Conservation (phyloP, 2,888 invertebrate genomes). For the Branchipolynoe longqiensis region DNA sequence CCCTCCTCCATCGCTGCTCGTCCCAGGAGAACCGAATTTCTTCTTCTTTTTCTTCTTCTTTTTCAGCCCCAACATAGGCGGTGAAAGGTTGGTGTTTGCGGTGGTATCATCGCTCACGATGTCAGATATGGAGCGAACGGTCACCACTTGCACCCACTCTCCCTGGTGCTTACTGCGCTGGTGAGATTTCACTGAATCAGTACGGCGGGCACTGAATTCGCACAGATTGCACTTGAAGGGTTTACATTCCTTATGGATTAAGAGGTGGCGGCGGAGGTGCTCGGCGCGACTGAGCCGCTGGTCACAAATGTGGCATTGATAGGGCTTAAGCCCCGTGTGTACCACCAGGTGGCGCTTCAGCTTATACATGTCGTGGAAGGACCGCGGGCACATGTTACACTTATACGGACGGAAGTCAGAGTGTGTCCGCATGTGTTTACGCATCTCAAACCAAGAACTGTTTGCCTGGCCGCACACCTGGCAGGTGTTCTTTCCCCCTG, state of each 20-base stretch:
- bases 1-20: background rate
- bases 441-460: conserved; percentile 44
- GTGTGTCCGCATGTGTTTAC: conserved; percentile 66
- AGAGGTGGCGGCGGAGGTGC: conserved; percentile 68
- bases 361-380: conserved; percentile 68
- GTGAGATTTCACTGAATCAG: conserved; percentile 66
- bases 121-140: conserved; percentile 29
- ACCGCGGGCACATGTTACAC: conserved; percentile 65
- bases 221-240: conserved; percentile 67
- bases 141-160: conserved; percentile 58
- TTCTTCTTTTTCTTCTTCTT: conserved; percentile 42
- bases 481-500: conserved; percentile 33
- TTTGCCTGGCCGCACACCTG: conserved; percentile 36
- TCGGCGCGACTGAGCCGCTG: conserved; percentile 66
- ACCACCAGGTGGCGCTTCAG: conserved; percentile 66
- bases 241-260: conserved; percentile 66
- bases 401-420: conserved; percentile 67
- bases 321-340: conserved; percentile 68
- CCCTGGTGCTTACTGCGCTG: conserved; percentile 66
- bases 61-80: background rate
- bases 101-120: conserved; percentile 44
- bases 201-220: conserved; percentile 66
- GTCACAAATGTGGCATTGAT: conserved; percentile 68
- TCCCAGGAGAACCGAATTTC: background rate
- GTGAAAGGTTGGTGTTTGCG: conserved; percentile 21